These are phyloP conservation scores for Cyrtonyx montezumae DNA, from an alignment of 2,113 vertebrate species.

Conservation along the genomic window DNA sequence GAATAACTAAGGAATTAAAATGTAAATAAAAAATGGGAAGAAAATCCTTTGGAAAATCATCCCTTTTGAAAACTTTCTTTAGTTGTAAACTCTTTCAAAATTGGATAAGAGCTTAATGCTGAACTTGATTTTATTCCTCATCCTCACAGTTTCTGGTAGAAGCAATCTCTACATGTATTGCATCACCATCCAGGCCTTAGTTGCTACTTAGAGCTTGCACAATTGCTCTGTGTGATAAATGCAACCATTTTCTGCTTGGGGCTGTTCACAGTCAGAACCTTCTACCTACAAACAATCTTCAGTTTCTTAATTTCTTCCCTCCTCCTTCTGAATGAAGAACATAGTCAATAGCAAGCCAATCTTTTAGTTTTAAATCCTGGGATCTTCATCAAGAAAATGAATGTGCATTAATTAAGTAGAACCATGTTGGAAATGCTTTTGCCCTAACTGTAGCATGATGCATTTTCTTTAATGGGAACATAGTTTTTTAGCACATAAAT, in stretches of 20 bases:
- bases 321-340: slow-evolving; percentile 11
- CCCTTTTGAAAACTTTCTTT: background rate
- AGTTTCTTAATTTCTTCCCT: slow-evolving; percentile 47
- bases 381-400: slow-evolving; percentile 54
- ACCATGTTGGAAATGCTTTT: slow-evolving; percentile 20
- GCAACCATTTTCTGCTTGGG: background rate
- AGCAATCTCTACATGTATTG: background rate
- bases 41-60: background rate
- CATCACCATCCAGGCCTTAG: rapidly evolving
- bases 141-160: background rate
- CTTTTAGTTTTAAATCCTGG: slow-evolving; percentile 49
- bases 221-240: slow-evolving; percentile 27
- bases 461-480: slow-evolving; percentile 47
- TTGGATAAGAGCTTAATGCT: rapidly evolving
- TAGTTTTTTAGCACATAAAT: slow-evolving; percentile 49
- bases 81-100: background rate
- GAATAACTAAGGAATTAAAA: background rate
- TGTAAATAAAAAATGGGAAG: background rate
- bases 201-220: background rate
- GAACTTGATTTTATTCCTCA: background rate
- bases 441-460: slow-evolving; percentile 22
- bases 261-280: background rate
- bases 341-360: slow-evolving; percentile 6
- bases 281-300: slow-evolving; percentile 31
- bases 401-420: slow-evolving; percentile 42